Base-by-base conservation (phyloP, 37 sponge, comb jelly and placozoan species). In the Halisarca cf. caerulea region DNA sequence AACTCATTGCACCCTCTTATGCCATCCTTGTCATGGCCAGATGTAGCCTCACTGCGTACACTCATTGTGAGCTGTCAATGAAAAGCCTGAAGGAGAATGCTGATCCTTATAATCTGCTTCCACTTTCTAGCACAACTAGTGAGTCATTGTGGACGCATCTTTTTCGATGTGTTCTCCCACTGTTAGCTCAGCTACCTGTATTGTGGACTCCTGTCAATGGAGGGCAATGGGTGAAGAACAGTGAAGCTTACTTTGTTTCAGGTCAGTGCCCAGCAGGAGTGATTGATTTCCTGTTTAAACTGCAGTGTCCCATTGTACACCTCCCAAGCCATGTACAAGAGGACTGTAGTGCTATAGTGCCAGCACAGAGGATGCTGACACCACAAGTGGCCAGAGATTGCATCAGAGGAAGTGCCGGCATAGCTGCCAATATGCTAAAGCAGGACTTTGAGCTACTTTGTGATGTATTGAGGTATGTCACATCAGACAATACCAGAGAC, bases 41-140 rank as follows among this genome's bases (percentile, higher is more conserved):
- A 32, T 55, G 81, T 28, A 23, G 47, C 21, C 61, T 91, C 17
- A 39, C 84, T 21, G 6, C 40, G 21, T 90, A 90, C 58, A 34
- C 59, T 1, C 34, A 35, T 18, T 42, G n/a, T 69, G 51, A 64
- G 30, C 60, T 87, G 20, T 69, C 81, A 35, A 37, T 24, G 7
- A 23, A 37, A 42, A 44, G 38, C 21, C 25, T 44, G 7, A 42
- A 74, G 77, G 18, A 2, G 41, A 41, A 37, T 74, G 44, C 20
- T 36, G 91, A 84, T 57, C 81, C 91, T 18, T 91, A 81, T 81
- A 61, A 81, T 62, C 60, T 85, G 32, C 87, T 87, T 83, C 91
- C 91, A 3, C 34, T 91, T 8, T 58, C 44, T 37, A 39, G 44
- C 35, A 43, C 61, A 35, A 54, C 57, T n/a, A 61, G 41, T 3